Evolutionary conservation across 2,113 vertebrate genomes (phyloP), one percentile per base, ranked within the genome.

Genomic region (Equus quagga): DNA sequence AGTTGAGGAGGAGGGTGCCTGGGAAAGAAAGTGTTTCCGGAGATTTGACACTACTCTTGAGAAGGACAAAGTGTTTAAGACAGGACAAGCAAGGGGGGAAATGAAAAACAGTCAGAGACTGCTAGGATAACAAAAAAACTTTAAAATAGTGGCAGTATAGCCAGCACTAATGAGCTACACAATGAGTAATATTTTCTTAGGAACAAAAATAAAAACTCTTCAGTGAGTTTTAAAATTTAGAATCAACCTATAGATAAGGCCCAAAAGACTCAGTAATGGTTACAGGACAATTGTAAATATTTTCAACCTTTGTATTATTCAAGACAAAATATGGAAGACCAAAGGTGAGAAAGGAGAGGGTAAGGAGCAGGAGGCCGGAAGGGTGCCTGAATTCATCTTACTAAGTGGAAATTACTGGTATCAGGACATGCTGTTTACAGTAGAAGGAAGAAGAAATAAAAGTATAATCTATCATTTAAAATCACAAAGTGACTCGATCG

Each of bases 201-300:
- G 56, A 62, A 62, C 82, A 95, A 95, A 94, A 92, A 65, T 73
- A 33, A 92, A 96, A 94, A 75, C 46, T 31, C 23, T 79, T 46
- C 5, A 44, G 60, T 31, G 64, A 64, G 17, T 56, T 84, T 72
- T 62, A 86, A 82, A 49, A 41, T 67, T 81, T 86, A 67, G 24
- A 90, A 60, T 67, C 51, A 92, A 84, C 51, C 18, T 70, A 70
- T 1, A 87, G 28, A 21, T 17, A 67, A 92, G 36, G 8, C 14
- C 82, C 49, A 69, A 72, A 73, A 62, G 28, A 73, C 33, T 84
- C 60, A 54, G 8, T 41, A 78, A 69, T 28, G 36, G 56, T 62
- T 79, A 62, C 36, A 58, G 44, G 33, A n/a, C 13, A 78, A 31
- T 17, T 64, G 21, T 28, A 85, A 89, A 60, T 64, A n/a, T 54